Conservation (phyloP, 2,797 vertebrate species). For the Trachurus trachurus region DNA sequence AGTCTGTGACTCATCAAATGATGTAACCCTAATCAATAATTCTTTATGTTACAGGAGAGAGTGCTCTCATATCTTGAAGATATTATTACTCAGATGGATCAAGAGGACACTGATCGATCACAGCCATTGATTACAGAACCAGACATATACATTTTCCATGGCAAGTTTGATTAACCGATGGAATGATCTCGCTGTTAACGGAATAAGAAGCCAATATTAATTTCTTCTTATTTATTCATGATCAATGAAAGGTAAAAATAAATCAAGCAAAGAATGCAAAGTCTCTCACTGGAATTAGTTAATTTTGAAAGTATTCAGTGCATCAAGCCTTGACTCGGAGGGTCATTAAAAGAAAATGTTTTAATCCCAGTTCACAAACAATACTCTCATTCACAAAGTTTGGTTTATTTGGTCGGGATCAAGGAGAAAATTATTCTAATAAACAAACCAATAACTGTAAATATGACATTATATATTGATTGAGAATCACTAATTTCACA, state of each 20-base stretch:
- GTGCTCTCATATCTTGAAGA: constrained; percentile 31
- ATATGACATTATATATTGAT: too few relatives aligned
- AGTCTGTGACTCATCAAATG: constrained; percentile 29
- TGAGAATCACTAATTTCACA: background rate
- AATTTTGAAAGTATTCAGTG: background rate
- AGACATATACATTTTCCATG: constrained; percentile 12
- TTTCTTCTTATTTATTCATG: constrained; percentile 14
- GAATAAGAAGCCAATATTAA: constrained; percentile 8
- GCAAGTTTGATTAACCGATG: constrained; percentile 15
- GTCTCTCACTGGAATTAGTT: background rate
- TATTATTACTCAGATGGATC: constrained; percentile 40
- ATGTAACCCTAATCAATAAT: constrained; percentile 49
- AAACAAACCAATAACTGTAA: background rate
- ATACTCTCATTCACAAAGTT: background rate
- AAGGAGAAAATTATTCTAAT: background rate
- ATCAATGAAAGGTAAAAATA: constrained; percentile 3
- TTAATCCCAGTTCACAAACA: background rate
- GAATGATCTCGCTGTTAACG: constrained; percentile 39
- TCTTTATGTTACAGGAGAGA: constrained; percentile 47
- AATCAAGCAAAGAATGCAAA: constrained; percentile 19
- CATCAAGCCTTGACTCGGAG: background rate
- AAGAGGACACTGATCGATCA: constrained; percentile 44
- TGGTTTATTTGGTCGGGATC: background rate
- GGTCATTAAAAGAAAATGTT: background rate
- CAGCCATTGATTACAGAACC: constrained; percentile 41